Evolutionary conservation across 2,888 invertebrate genomes (phyloP), one percentile per base, ranked within the genome.

Genomic region (Deilephila elpenor): DNA sequence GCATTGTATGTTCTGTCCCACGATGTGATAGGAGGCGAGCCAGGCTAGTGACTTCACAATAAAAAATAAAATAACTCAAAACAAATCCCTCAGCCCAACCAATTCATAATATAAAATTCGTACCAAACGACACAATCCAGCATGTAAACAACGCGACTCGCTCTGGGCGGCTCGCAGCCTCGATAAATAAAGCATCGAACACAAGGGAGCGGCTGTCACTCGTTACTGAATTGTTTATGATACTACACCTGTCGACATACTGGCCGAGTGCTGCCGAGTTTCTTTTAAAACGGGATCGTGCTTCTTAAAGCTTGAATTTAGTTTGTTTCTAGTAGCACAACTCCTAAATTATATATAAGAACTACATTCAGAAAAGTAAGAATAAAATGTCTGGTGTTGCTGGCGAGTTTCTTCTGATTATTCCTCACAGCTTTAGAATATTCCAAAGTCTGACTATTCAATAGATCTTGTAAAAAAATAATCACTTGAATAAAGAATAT

Each of bases 201-300:
- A 62, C 71, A 71, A 73, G 73, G 73, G 75, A 76, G 75, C 76
- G 71, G 51, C 73, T 77, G 78, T 80, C 78, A 73, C 73, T 78
- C 73, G 76, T 73, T 64, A 56, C 76, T 83, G 83, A 83, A 83
- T 83, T 75, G 74, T 83, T 82, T 80, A 83, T 83, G 75, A 78
- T 74, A 73, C 76, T 59, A 56, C 76, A 37, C 78, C 72, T 78
- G 71, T 71, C 60, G 25, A 64, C 64, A 64, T 60, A 70, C 56
- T 75, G 70, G 59, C 64, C 71, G 56, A 56, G n/a, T 56, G 56
- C 4, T 6, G 11, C 11, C 56, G 56, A 56, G 6, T 56, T 14
- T n/a, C 56, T n/a, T 56, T 17, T 56, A 56, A 44, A 56, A 32
- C 60, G 17, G 1, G 60, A 29, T 17, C 17, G 25, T 60, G 5